These are phyloP conservation scores for Xylota segnis DNA, from an alignment of 2,888 invertebrate genomes.

Conservation along the genomic window DNA sequence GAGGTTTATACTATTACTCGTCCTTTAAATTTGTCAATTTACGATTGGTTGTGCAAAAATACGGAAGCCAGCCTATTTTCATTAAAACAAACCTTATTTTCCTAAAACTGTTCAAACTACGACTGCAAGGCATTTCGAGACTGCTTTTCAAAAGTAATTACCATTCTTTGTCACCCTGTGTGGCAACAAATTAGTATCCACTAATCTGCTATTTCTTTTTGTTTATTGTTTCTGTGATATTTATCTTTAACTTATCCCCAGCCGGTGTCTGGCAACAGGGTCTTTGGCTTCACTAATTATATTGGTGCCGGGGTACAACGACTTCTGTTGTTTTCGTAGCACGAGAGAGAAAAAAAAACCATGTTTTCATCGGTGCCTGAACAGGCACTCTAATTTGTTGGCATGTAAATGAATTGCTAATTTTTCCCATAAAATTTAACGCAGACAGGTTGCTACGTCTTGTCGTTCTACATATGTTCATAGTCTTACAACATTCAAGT, in stretches of 20 bases:
- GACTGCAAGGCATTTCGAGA: no score
- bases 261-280: background rate
- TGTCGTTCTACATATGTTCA: constrained; percentile 18
- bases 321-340: constrained; percentile 8
- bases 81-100: no score
- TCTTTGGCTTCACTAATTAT: constrained; percentile 5
- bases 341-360: constrained; percentile 7
- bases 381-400: constrained; percentile 17
- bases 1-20: no score
- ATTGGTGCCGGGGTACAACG: constrained; percentile 19
- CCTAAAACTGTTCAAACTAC: no score
- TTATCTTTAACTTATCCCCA: constrained; percentile 22
- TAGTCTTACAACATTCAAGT: background rate
- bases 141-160: background rate
- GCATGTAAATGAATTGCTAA: constrained; percentile 37
- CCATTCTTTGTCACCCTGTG: constrained; percentile 2
- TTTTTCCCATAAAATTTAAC: constrained; percentile 31
- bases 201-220: background rate
- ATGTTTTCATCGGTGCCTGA: background rate
- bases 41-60: no score
- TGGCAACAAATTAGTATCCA: background rate
- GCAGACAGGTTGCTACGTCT: background rate
- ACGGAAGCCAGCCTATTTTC: no score
- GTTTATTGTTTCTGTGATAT: constrained; percentile 6
- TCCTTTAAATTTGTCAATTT: no score